Conservation (phyloP, 1,140 invertebrate genomes). For the Pectinophora gossypiella region DNA sequence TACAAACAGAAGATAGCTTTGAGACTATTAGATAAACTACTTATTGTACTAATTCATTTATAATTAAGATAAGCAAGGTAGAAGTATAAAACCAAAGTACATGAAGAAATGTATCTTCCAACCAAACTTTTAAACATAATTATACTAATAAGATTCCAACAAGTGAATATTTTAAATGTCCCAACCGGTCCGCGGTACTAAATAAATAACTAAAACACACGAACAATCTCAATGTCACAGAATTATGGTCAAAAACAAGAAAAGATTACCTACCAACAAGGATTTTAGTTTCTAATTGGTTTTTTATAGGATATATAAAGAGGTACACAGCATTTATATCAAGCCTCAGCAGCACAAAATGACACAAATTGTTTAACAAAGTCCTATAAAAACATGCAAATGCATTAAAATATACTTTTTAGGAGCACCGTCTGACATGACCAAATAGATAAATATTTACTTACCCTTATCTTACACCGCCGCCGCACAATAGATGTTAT, state of each 20-base stretch:
- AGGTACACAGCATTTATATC: no score
- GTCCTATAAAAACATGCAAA: constrained; percentile 29
- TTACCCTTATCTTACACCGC: constrained; percentile 65
- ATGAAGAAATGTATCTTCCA: no score
- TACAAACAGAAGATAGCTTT: no score
- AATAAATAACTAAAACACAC: constrained; percentile 4
- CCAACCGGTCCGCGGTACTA: neutral
- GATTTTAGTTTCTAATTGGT: neutral
- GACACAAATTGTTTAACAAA: no score
- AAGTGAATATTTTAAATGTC: constrained; percentile 8
- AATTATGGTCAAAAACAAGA: neutral
- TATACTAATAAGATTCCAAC: constrained; percentile 22
- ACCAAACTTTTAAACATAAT: no score
- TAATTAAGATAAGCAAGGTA: neutral
- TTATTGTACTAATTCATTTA: neutral
- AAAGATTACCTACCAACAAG: neutral
- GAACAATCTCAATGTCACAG: neutral
- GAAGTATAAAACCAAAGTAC: no score
- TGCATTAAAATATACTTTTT: constrained; percentile 35
- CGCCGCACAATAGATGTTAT: constrained; percentile 47
- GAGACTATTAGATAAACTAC: no score
- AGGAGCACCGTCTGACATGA: constrained; percentile 36
- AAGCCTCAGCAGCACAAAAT: no score
- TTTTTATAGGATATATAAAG: no score
- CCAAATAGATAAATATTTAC: constrained; percentile 30